A percentile compares a stretch with the other conserved stretches of the same genome.
These are phyloP conservation scores for Rhogogaster chlorosoma DNA, from an alignment of 2,888 invertebrate genomes.

Conservation along the genomic window DNA sequence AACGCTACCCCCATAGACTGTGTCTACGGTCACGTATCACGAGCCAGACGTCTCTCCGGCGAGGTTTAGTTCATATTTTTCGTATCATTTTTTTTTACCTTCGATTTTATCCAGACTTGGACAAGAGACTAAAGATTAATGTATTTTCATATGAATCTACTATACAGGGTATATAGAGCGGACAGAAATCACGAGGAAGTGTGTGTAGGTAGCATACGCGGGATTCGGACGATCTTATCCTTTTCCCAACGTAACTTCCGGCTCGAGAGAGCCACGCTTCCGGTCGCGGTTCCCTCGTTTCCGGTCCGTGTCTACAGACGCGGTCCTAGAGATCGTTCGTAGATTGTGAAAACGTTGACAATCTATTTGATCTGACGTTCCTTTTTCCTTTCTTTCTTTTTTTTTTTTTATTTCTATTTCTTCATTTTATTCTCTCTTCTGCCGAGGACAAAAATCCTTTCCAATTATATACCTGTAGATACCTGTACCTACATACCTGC, in stretches of 20 bases:
- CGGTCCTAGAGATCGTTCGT: constrained; percentile 60
- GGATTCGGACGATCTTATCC: constrained; percentile 56
- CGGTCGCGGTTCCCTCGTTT: constrained; percentile 54
- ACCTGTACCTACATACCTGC: neutral
- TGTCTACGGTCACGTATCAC: constrained; percentile 16
- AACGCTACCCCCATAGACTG: constrained; percentile 58
- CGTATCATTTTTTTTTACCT: neutral
- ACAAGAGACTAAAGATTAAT: neutral
- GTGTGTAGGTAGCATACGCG: constrained; percentile 39
- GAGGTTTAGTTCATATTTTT: neutral
- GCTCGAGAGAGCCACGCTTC: constrained; percentile 59
- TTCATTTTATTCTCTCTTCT: neutral
- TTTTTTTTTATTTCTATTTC: neutral
- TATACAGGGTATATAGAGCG: neutral
- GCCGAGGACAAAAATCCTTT: neutral
- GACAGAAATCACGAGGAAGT: constrained; percentile 55
- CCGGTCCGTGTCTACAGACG: constrained; percentile 47
- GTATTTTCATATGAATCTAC: neutral
- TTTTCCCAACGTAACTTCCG: constrained; percentile 57
- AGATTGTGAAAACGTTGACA: constrained; percentile 66
- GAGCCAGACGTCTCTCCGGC: neutral
- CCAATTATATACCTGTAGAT: too few species aligned
- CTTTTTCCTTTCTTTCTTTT: neutral
- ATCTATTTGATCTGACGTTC: constrained; percentile 57
- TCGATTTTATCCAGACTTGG: neutral